Conservation (phyloP, 2,797 vertebrate genomes). For the Acanthis flammea region DNA sequence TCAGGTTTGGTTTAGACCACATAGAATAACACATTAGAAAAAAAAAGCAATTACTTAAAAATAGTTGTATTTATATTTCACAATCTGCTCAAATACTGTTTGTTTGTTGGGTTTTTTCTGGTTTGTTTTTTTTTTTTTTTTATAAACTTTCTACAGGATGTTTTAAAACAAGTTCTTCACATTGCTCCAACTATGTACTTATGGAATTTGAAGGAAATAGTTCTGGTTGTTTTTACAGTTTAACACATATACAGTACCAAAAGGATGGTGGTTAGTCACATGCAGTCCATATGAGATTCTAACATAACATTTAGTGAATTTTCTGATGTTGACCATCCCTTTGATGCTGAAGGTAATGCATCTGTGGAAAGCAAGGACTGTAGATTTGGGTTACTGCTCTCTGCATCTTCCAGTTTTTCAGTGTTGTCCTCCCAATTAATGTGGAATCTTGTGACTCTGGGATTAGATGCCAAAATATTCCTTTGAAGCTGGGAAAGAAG, state of each 20-base stretch:
- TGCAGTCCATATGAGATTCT: constrained; percentile 86
- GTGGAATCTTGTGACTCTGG: constrained; percentile 84
- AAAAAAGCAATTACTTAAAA: constrained; percentile 79
- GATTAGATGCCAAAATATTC: constrained; percentile 85
- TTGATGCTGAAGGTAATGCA: constrained; percentile 80
- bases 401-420: constrained; percentile 83
- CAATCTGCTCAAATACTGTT: constrained; percentile 81
- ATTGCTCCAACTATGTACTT: constrained; percentile 75
- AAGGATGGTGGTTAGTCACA: constrained; percentile 75
- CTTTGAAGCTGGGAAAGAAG: constrained; percentile 78
- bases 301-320: constrained; percentile 84
- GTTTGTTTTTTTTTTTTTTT: neutral
- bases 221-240: constrained; percentile 77
- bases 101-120: constrained; percentile 40
- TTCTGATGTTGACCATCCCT: constrained; percentile 82
- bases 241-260: constrained; percentile 70
- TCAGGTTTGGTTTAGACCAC: constrained; percentile 68
- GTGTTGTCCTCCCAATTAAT: constrained; percentile 86
- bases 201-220: constrained; percentile 73
- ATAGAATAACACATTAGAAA: constrained; percentile 77
- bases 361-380: constrained; percentile 82
- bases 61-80: constrained; percentile 84
- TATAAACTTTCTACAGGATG: constrained; percentile 80
- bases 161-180: constrained; percentile 78
- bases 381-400: constrained; percentile 81